Evolutionary conservation across 2,888 invertebrate genomes (phyloP).

Genomic region (Nasonovia ribisnigri): DNA sequence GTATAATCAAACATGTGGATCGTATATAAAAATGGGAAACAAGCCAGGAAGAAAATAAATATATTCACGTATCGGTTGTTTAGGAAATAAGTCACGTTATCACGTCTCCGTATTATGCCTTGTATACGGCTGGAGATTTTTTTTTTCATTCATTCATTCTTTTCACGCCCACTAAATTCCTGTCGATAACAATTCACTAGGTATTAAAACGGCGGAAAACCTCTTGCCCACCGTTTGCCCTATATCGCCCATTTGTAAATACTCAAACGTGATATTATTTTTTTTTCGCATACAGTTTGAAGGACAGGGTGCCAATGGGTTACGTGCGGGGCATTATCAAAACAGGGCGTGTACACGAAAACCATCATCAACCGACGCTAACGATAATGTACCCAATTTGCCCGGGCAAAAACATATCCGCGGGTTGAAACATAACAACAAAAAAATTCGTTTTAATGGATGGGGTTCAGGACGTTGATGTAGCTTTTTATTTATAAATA

Average conservation of each 20-base stretch:
- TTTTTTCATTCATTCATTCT: neutral
- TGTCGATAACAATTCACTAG: constrained; percentile 30
- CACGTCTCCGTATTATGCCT: neutral
- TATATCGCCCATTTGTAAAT: neutral
- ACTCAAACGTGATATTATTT: neutral
- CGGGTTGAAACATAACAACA: neutral
- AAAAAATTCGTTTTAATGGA: constrained; percentile 49
- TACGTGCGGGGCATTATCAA: constrained; percentile 34
- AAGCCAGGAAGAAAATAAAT: neutral
- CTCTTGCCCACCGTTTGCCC: neutral
- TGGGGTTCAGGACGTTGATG: constrained; percentile 44
- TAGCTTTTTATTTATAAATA: constrained; percentile 38
- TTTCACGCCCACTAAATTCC: neutral
- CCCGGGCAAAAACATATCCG: constrained; percentile 36
- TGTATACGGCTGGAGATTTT: neutral
- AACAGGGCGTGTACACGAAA: constrained; percentile 51
- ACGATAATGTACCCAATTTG: constrained; percentile 62
- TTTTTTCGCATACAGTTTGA: constrained; percentile 15
- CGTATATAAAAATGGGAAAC: neutral
- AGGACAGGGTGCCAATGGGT: constrained; percentile 7
- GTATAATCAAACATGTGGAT: neutral
- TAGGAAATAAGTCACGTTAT: constrained; percentile 23
- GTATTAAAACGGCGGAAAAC: constrained; percentile 3
- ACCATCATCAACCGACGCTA: constrained; percentile 48
- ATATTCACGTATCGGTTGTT: neutral